These are phyloP conservation scores for Cyclina sinensis DNA, from an alignment of 1,140 invertebrate genomes.

Conservation along the genomic window DNA sequence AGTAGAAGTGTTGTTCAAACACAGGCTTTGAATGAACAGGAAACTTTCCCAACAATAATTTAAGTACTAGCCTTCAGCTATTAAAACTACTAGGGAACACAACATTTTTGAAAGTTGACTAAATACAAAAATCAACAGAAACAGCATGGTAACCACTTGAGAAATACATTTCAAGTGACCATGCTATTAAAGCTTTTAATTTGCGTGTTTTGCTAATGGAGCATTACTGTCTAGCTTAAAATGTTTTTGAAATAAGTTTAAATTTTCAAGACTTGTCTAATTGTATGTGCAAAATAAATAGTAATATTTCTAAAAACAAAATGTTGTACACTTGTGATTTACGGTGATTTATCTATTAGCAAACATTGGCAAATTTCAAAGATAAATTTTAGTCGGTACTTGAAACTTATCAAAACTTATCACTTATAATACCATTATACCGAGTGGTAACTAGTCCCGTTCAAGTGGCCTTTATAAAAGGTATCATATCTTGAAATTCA, in stretches of 20 bases:
- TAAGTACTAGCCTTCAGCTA: not conserved
- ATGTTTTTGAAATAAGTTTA: not conserved
- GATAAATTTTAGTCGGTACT: slow-evolving; percentile 50
- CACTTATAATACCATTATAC: slow-evolving; percentile 59
- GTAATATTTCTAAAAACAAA: slow-evolving; percentile 30
- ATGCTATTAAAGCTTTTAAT: slow-evolving; percentile 4
- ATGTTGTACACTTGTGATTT: not conserved
- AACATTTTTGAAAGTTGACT: not conserved
- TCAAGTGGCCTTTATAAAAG: not conserved
- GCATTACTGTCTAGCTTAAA: not conserved
- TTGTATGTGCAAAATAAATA: not conserved
- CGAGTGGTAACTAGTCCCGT: not conserved
- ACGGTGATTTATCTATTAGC: not conserved
- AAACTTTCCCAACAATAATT: not conserved
- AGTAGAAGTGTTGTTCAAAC: not conserved
- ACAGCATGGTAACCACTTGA: not conserved
- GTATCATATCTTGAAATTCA: not conserved
- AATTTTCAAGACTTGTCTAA: not conserved
- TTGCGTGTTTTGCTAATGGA: slow-evolving; percentile 1
- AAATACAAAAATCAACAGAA: not conserved
- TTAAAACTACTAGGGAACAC: not conserved
- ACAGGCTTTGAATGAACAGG: not conserved
- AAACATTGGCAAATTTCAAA: slow-evolving; percentile 36
- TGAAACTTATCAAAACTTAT: slow-evolving; percentile 49
- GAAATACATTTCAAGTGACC: slow-evolving; percentile 33